Conservation (phyloP, 2,888 invertebrate genomes). For the Caenorhabditis becei region DNA sequence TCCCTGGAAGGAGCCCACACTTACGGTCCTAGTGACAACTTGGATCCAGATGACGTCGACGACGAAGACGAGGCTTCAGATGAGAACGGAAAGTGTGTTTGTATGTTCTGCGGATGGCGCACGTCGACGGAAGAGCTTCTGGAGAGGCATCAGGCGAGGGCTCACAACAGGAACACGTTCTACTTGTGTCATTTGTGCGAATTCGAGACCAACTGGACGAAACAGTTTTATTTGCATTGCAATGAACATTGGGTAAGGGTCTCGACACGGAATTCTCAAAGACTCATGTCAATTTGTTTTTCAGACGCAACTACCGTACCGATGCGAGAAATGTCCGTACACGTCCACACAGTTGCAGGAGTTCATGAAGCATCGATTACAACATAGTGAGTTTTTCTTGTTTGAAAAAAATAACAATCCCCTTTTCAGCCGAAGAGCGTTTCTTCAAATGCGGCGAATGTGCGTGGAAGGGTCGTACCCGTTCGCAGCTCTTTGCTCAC, state of each 20-base stretch:
- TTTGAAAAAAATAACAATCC: background rate
- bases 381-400: conserved; percentile 82
- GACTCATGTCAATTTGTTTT: too few relatives aligned
- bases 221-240: conserved; percentile 86
- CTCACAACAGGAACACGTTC: conserved; percentile 85
- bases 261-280: too few relatives aligned
- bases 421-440: conserved; percentile 82
- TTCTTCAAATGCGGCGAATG: conserved; percentile 83
- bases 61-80: conserved; percentile 67
- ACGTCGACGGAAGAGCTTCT: conserved; percentile 66
- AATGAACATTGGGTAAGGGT: conserved; percentile 82
- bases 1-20: conserved; percentile 54
- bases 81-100: conserved; percentile 62
- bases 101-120: conserved; percentile 65
- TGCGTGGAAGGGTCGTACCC: conserved; percentile 81
- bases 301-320: conserved; percentile 85
- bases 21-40: conserved; percentile 61
- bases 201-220: conserved; percentile 86
- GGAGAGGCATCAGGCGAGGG: conserved; percentile 84
- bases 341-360: conserved; percentile 84
- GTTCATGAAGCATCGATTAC: conserved; percentile 85
- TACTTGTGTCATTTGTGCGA: conserved; percentile 86
- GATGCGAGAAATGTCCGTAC: conserved; percentile 86
- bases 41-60: conserved; percentile 65
- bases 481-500: conserved; percentile 84